Evolutionary conservation across 2,797 vertebrate genomes (phyloP), one percentile per base, ranked within the genome.

Genomic region (Xiphophorus birchmanni): DNA sequence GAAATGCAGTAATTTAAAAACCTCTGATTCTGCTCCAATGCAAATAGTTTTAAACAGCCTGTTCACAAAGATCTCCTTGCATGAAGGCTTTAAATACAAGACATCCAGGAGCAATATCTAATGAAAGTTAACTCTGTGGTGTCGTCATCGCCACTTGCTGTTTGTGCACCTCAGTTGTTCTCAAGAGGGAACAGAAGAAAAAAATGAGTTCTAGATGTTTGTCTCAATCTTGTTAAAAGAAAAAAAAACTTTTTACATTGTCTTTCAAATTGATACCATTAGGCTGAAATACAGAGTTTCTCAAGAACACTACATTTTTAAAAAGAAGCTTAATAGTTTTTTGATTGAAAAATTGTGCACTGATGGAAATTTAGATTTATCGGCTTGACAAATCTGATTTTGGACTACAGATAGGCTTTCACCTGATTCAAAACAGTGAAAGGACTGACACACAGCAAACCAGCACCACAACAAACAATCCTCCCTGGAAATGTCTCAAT

Each of bases 31-130:
- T 69, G 42, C 7, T 74, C 2, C 17, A 26, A 74, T 12, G 32
- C 7, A 44, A 50, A 60, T 37, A 1, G 48, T 75, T 58, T 23
- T 45, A 7, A 73, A n/a, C 47, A 73, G 4, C 35, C 52, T 71
- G 37, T 13, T n/a, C 17, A 82, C 21, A 58, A 29, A 56, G 15
- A 74, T 23, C 26, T 65, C 15, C 2, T 18, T 75, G 63, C 6
- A 47, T 29, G 26, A 35, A 10, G 1, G 40, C n/a, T 50, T 88
- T 80, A 75, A 76, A 67, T 67, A 67, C 9, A 42, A 8, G 7
- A 50, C 42, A 50, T 67, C 23, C 0, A 54, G 67, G 23, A 73
- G 42, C n/a, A 56, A 15, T 37, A 73, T 0, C 4, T 23, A 47
- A n/a, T 42, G 10, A 40, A 50, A 76, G 11, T 67, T 63, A 52